These are phyloP conservation scores for Halcyon smyrnensis DNA, from an alignment of 2,797 vertebrate genomes.

Conservation along the genomic window DNA sequence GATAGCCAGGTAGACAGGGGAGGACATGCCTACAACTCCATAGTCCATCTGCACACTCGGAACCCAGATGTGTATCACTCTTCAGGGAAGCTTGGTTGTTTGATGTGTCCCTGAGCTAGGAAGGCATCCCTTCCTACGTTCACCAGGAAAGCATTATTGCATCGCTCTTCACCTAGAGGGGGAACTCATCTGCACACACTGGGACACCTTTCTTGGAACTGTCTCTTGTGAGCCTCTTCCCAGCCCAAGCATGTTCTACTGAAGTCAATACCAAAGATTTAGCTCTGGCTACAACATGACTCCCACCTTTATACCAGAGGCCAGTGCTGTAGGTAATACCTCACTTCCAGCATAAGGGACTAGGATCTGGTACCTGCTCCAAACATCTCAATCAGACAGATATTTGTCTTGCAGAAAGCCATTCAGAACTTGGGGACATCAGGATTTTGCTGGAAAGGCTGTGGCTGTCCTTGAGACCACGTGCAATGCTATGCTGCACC, in stretches of 20 bases:
- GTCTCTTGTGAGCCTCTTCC: neutral
- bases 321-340: neutral
- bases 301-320: neutral
- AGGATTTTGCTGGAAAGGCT: neutral
- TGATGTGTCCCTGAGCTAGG: neutral
- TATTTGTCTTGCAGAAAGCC: neutral
- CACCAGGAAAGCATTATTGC: neutral
- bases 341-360: neutral
- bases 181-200: accelerated
- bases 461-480: neutral
- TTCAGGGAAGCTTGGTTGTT: neutral
- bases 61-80: neutral
- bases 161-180: neutral
- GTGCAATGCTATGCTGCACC: accelerated
- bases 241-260: neutral
- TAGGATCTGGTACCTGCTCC: neutral
- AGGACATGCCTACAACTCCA: neutral
- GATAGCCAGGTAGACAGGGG: neutral
- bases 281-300: accelerated
- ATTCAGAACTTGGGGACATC: neutral
- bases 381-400: neutral
- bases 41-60: neutral
- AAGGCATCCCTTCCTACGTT: neutral
- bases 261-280: neutral
- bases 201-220: neutral